These are phyloP conservation scores for Aepyceros melampus DNA, from an alignment of 2,113 vertebrate genomes.

Conservation along the genomic window DNA sequence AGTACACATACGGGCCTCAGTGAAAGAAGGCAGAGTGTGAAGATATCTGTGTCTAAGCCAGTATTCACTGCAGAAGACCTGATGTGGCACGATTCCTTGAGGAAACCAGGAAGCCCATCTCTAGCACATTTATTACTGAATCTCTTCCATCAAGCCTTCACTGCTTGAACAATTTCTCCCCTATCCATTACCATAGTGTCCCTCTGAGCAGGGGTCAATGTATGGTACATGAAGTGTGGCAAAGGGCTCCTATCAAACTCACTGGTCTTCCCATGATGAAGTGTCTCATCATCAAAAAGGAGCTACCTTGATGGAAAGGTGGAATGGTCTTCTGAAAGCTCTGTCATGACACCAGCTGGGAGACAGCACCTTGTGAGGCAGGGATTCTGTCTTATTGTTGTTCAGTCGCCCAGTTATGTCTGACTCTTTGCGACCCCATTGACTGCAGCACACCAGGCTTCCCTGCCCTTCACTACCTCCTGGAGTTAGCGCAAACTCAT, in stretches of 20 bases:
- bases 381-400: neutral
- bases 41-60: neutral
- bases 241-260: neutral
- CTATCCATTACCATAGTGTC: neutral
- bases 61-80: neutral
- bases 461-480: neutral
- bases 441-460: neutral
- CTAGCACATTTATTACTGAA: neutral
- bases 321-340: neutral
- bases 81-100: neutral
- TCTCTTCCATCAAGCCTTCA: neutral
- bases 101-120: neutral
- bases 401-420: accelerated
- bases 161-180: neutral
- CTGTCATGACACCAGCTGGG: neutral
- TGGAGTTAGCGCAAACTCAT: accelerated
- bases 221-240: neutral
- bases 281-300: neutral
- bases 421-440: neutral
- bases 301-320: neutral
- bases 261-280: neutral
- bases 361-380: neutral
- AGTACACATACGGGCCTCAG: neutral
- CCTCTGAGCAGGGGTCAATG: neutral
- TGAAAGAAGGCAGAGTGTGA: neutral